Evolutionary conservation across 2,113 vertebrate species (phyloP).

Genomic region (Sinocyclocheilus grahami): DNA sequence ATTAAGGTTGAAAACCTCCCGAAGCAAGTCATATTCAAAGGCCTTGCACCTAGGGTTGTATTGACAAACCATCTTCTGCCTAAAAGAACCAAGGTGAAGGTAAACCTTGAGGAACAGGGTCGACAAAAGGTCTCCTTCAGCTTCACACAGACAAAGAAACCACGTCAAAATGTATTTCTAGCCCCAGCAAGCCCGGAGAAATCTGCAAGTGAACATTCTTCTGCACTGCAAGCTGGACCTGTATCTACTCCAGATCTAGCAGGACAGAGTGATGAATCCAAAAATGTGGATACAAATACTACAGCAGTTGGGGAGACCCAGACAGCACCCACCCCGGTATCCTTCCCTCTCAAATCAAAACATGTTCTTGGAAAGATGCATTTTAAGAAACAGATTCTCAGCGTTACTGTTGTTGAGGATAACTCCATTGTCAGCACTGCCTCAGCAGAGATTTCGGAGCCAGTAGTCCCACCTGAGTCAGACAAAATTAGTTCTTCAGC

Average conservation of each 20-base stretch:
- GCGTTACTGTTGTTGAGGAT: conserved; percentile 79
- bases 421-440: conserved; percentile 49
- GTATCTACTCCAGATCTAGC: conserved; percentile 63
- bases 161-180: conserved; percentile 86
- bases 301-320: conserved; percentile 65
- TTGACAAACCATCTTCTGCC: conserved; percentile 90
- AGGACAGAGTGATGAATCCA: conserved; percentile 61
- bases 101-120: conserved; percentile 95
- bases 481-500: conserved; percentile 55
- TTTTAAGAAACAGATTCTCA: conserved; percentile 94
- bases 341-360: conserved; percentile 82
- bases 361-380: conserved; percentile 89
- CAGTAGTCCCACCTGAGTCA: conserved; percentile 44
- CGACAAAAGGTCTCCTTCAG: conserved; percentile 98
- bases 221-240: conserved; percentile 60
- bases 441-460: conserved; percentile 55
- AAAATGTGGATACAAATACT: conserved; percentile 68
- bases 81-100: conserved; percentile 96
- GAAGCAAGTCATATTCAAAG: conserved; percentile 87
- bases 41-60: conserved; percentile 87
- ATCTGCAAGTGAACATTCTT: conserved; percentile 73
- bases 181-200: conserved; percentile 83
- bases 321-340: conserved; percentile 62
- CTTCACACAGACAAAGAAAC: conserved; percentile 93
- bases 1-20: conserved; percentile 86